A percentile compares a stretch with the other conserved stretches of the same genome.
These are phyloP conservation scores for Branchinecta sandiegonensis DNA, from an alignment of 2,888 invertebrate genomes.

Conservation along the genomic window DNA sequence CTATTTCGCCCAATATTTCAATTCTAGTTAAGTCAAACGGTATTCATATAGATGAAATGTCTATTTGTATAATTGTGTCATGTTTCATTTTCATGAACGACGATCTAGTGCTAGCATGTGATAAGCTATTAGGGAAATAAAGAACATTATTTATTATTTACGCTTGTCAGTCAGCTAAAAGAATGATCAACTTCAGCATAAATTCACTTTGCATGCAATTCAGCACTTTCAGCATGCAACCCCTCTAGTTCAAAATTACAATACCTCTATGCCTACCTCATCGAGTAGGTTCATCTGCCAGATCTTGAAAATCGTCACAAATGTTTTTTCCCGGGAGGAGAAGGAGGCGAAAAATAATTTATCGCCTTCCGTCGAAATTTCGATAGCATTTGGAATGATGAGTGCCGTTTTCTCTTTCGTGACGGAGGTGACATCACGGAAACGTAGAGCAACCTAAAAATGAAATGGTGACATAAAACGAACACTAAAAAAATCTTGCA, in stretches of 20 bases:
- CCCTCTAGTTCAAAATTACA: background rate
- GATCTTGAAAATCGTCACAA: constrained; percentile 83
- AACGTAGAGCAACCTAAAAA: constrained; percentile 52
- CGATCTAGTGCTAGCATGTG: too few relatives aligned
- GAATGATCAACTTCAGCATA: too few relatives aligned
- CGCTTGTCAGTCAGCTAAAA: too few relatives aligned
- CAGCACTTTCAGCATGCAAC: background rate
- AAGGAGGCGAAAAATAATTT: constrained; percentile 91
- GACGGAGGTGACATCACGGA: constrained; percentile 81
- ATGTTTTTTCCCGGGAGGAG: constrained; percentile 81
- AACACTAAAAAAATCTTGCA: too few relatives aligned
- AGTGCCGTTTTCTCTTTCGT: constrained; percentile 86
- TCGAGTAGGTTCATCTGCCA: constrained; percentile 94
- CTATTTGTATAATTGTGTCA: too few relatives aligned
- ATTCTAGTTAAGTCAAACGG: too few relatives aligned
- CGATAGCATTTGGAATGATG: constrained; percentile 92
- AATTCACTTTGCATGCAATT: background rate
- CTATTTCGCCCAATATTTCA: too few relatives aligned
- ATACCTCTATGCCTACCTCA: constrained; percentile 40
- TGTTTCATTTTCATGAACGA: too few relatives aligned
- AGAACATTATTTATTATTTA: too few relatives aligned
- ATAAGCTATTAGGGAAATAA: too few relatives aligned
- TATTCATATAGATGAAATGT: too few relatives aligned
- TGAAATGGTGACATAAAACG: constrained; percentile 26
- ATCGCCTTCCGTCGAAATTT: constrained; percentile 62